These are phyloP conservation scores for Agriopis leucophaearia DNA, from an alignment of 2,888 invertebrate species.

Conservation along the genomic window DNA sequence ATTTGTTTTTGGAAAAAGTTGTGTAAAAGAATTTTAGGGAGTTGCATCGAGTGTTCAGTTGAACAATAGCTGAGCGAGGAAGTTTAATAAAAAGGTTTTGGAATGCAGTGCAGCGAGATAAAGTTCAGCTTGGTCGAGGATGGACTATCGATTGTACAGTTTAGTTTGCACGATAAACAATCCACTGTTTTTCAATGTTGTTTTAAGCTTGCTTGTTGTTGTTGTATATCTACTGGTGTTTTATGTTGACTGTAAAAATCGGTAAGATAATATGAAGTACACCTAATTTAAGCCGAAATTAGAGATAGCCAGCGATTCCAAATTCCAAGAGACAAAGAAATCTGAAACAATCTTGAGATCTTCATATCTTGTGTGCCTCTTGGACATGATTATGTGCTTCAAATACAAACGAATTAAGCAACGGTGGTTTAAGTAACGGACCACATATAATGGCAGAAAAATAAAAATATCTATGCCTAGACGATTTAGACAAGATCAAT, in stretches of 20 bases:
- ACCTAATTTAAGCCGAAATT: neutral
- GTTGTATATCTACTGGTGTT: too few relatives aligned
- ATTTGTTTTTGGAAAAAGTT: constrained; percentile 78
- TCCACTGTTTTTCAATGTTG: constrained; percentile 35
- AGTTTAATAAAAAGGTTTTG: constrained; percentile 83
- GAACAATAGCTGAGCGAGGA: constrained; percentile 67
- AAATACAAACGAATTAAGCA: too few relatives aligned
- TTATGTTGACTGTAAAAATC: neutral
- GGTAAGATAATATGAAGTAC: neutral
- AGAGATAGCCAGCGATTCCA: too few relatives aligned
- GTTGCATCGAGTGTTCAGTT: constrained; percentile 67
- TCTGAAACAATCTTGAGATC: too few relatives aligned
- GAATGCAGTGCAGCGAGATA: constrained; percentile 78
- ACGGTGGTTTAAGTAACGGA: too few relatives aligned
- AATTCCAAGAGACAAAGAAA: too few relatives aligned
- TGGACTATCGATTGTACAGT: constrained; percentile 69
- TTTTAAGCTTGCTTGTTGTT: constrained; percentile 23
- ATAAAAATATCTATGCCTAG: too few relatives aligned
- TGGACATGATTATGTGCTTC: too few relatives aligned
- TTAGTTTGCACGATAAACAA: constrained; percentile 54
- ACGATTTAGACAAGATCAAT: too few relatives aligned
- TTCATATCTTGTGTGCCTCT: too few relatives aligned
- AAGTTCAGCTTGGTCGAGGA: constrained; percentile 67
- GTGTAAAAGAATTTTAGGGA: constrained; percentile 77
- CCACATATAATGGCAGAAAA: too few relatives aligned